Base-by-base conservation (phyloP, 2,797 vertebrate species). In the Centroberyx gerrardi region DNA sequence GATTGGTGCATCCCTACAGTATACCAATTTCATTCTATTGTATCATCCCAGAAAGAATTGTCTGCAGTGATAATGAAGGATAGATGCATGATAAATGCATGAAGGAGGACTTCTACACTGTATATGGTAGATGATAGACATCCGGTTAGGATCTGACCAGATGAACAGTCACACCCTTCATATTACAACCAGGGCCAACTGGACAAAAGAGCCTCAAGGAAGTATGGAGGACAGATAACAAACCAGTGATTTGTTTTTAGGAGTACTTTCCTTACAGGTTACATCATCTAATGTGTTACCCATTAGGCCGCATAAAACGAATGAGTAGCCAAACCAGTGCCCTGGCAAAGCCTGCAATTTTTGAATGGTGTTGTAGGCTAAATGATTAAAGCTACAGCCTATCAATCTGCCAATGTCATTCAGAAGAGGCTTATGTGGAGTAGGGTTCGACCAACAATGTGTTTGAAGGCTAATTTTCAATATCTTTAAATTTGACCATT, bases 91-190 rank as follows among this genome's bases (percentile, higher is more conserved):
- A 40, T 40, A 10, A 10, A 40, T 40, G 10, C 38, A 40, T 10
- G 38, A 40, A 40, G 38, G 38, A 10, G 8, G 38, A 40, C 8
- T 12, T 40, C 38, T 40, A 12, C 38, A 2, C 38, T 40, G 38
- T 40, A 40, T 40, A 40, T 10, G 12, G 38, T 1, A 40, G 8
- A 2, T 12, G 8, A 40, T 10, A 12, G 38, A 40, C 7, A 40
- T 40, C 8, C 1, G 2, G 38, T 40, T 10, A 12, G 38, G 38
- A 40, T 10, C 38, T 62, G 67, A 65, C 49, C 40, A 58, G 56
- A 80, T 71, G 42, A 76, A 61, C 49, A 52, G 56, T 80, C 55
- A 29, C 55, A 29, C 76, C 44, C 65, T 63, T 44, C 40, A 7
- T 36, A 33, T 22, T 22, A 1, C 67, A 14, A 55, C 18, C 2